Evolutionary conservation across 2,888 invertebrate genomes (phyloP).

Genomic region (Scaptomyza reducta): DNA sequence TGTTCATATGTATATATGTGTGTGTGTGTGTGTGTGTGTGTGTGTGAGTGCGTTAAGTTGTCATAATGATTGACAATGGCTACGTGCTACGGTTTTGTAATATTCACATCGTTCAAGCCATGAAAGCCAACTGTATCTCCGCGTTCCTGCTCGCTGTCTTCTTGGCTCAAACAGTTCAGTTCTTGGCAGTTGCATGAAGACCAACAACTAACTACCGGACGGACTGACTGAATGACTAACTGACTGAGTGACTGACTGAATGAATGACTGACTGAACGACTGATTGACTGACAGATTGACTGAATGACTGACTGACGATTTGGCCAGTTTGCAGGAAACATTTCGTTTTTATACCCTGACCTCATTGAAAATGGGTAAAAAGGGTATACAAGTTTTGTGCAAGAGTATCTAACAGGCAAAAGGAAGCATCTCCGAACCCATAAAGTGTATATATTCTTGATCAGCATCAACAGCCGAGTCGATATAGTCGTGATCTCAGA

Average conservation of each 20-base stretch:
- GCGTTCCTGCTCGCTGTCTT: not conserved
- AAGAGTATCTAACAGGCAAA: too few species aligned
- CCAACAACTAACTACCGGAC: not conserved
- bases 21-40: conserved; percentile 21
- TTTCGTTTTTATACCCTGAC: too few species aligned
- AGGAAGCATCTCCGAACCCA: too few species aligned
- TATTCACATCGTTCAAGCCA: conserved; percentile 18
- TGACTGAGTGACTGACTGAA: not conserved
- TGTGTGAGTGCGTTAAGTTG: conserved; percentile 61
- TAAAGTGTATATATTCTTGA: too few species aligned
- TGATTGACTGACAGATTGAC: not conserved
- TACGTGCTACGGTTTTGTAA: conserved; percentile 70
- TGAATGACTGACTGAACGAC: too few species aligned
- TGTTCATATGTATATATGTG: conserved; percentile 5
- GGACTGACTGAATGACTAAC: not conserved
- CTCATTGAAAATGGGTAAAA: too few species aligned
- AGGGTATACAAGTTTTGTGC: too few species aligned
- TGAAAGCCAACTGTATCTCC: conserved; percentile 1
- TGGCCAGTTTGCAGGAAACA: not conserved
- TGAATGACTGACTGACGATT: not conserved
- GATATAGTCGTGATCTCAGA: too few species aligned
- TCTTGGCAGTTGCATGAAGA: conserved; percentile 13
- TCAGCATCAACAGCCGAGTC: too few species aligned
- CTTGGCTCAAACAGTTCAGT: conserved; percentile 17
- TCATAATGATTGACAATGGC: conserved; percentile 79